Base-by-base conservation (phyloP, 2,888 invertebrate species). In the Deilephila elpenor region DNA sequence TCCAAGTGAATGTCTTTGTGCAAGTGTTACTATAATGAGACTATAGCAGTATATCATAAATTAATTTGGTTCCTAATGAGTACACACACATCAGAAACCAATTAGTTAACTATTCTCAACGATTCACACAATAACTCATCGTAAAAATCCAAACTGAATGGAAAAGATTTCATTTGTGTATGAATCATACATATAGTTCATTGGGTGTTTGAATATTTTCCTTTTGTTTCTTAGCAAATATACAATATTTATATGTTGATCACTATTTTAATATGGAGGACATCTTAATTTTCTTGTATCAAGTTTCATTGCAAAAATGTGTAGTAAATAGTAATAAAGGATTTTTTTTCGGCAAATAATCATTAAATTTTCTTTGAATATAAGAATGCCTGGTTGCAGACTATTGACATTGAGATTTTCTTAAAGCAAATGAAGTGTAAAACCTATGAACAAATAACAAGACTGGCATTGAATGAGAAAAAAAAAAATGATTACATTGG, bases 71-170 rank as follows among this genome's bases (percentile, higher is more conserved):
- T 51, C 29, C 14, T 67, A 51, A 67, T 51, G 67, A 51, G 7
- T 17, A 44, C 44, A 20, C 11, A 29, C 8, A 14, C n/a, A 37
- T 67, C 14, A 25, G 44, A 25, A 67, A 67, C n/a, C 37, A 14
- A 67, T 67, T 51, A 67, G 67, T 51, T 51, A 67, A 67, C 51
- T 25, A 51, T 67, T 51, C 11, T 25, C 51, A 67, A 67, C 44
- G 51, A 67, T 20, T 67, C 67, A 67, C 25, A 44, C n/a, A 25
- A 14, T n/a, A 64, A 64, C 14, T 14, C 20, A 64, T 61, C 19
- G 29, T 32, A 20, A 64, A 64, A 5, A 64, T 4, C 4, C 44
- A 44, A 44, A 44, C 56, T 56, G 56, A 56, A 7, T 56, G 19
- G 44, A 11, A 19, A 64, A 64, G 3, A 64, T 20, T 37, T 44